Percentiles rank a stretch among this genome's conserved stretches.
phyloP scores from a whole-genome alignment of 2,888 invertebrate species.

The Oeneis ivallda region DNA sequence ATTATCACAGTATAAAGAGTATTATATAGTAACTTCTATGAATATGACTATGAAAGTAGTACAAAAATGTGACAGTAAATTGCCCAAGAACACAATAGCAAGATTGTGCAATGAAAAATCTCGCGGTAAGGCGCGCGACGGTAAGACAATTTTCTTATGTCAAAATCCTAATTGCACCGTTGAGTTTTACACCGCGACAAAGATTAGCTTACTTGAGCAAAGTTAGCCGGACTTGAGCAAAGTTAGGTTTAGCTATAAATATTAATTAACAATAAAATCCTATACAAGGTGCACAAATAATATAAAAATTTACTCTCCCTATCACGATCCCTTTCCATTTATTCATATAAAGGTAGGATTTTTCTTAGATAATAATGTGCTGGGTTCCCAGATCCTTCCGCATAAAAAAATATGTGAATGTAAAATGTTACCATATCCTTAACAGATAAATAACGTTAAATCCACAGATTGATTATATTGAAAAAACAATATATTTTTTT shows the following conservation, averaged over 20 bases:
- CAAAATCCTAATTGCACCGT: slow-evolving; percentile 32
- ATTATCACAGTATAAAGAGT: too few relatives aligned
- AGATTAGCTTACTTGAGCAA: slow-evolving; percentile 6
- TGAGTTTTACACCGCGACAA: slow-evolving; percentile 26
- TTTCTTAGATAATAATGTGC: too few relatives aligned
- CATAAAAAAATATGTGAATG: too few relatives aligned
- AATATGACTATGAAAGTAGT: neutral
- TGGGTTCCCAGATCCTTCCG: too few relatives aligned
- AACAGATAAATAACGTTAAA: too few relatives aligned
- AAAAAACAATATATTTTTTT: neutral
- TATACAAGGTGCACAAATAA: neutral
- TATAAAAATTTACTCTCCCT: too few relatives aligned
- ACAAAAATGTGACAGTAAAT: slow-evolving; percentile 20
- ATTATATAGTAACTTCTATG: too few relatives aligned
- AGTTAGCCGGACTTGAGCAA: slow-evolving; percentile 4
- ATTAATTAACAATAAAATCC: neutral
- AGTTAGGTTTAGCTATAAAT: neutral
- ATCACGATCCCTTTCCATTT: too few relatives aligned
- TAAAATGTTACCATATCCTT: neutral
- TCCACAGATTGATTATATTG: neutral
- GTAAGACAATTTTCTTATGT: slow-evolving; percentile 38
- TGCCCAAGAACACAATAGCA: slow-evolving; percentile 26
- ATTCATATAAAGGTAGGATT: too few relatives aligned
- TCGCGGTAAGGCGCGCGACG: slow-evolving; percentile 17
- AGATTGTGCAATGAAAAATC: slow-evolving; percentile 33